Base-by-base conservation (phyloP, 2,797 vertebrate species). In the Helicolenus hilgendorfi region DNA sequence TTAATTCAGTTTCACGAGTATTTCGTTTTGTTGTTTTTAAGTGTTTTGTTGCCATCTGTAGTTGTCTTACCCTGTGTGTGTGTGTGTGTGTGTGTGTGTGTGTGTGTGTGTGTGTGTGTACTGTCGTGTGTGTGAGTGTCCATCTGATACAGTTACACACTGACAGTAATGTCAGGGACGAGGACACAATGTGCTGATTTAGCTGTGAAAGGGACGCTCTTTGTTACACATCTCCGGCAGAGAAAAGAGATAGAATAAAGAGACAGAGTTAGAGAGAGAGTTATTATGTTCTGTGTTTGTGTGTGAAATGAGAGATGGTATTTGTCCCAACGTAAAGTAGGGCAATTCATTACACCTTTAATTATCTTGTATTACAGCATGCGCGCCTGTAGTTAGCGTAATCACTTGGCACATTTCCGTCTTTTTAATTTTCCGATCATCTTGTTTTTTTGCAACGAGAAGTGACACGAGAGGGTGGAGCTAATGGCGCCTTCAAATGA, bases 61-160 rank as follows among this genome's bases (percentile, higher is more conserved):
- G 56, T 68, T 29, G 24, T 26, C 22, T 11, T 55, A 18, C 13
- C 3, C 35, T n/a, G 11, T 18, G 4, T 45, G n/a, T 63, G 3
- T 5, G 31, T 56, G 1, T 38, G 31, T 56, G 78, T 26, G 15
- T 53, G n/a, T 75, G 33, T 33, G 77, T 41, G 11, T 41, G 45
- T 20, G 14, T n/a, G 15, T 31, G 20, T 71, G 4, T 72, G 56
- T 4, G 33, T 58, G 2, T 41, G 33, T 59, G 79, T 33, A 20
- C 45, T 4, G 26, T 27, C 27, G 79, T 49, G 9, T 49, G 49
- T 59, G 18, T 41, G 49, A 8, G 67, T 45, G 73, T 84, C 45
- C 33, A 77, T 84, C 70, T 81, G 85, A 91, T 85, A 64, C 22
- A 27, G 75, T 71, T 24, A 53, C 13, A 87, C 76, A 80, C 72